Conservation (phyloP, 2,888 invertebrate species). For the Thecophora atra region DNA sequence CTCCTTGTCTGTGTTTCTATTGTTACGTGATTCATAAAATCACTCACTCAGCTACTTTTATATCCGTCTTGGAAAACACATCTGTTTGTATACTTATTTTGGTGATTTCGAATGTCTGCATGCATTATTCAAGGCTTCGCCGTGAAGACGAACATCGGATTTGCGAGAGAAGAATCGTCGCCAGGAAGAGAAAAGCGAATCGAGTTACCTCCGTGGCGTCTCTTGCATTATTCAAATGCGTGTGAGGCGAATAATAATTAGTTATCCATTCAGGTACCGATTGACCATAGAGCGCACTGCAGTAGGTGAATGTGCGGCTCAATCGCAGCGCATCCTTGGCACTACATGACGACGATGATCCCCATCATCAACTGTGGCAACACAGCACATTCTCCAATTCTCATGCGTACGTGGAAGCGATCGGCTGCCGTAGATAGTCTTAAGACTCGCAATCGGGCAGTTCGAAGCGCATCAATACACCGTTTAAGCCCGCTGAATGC, state of each 20-base stretch:
- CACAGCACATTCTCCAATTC: neutral
- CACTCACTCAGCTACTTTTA: neutral
- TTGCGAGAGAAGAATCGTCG: constrained; percentile 7
- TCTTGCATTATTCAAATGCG: constrained; percentile 31
- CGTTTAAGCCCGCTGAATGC: constrained; percentile 17
- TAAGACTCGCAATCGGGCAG: neutral
- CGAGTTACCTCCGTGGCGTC: constrained; percentile 5
- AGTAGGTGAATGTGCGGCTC: neutral
- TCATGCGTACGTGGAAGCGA: constrained; percentile 12
- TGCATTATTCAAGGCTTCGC: constrained; percentile 4
- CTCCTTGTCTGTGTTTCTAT: neutral
- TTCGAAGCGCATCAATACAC: constrained; percentile 15
- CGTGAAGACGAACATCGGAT: neutral
- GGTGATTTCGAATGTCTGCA: neutral
- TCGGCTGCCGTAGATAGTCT: neutral
- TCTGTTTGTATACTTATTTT: neutral
- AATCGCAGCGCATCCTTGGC: neutral
- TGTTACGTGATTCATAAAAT: neutral
- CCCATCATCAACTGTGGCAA: neutral
- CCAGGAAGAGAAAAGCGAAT: constrained; percentile 24
- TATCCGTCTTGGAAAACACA: neutral
- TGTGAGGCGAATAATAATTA: constrained; percentile 32
- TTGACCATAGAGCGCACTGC: constrained; percentile 1
- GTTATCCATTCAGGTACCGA: neutral
- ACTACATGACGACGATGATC: neutral